These are phyloP conservation scores for Pimpla rufipes DNA, from an alignment of 2,888 invertebrate genomes.

Conservation along the genomic window DNA sequence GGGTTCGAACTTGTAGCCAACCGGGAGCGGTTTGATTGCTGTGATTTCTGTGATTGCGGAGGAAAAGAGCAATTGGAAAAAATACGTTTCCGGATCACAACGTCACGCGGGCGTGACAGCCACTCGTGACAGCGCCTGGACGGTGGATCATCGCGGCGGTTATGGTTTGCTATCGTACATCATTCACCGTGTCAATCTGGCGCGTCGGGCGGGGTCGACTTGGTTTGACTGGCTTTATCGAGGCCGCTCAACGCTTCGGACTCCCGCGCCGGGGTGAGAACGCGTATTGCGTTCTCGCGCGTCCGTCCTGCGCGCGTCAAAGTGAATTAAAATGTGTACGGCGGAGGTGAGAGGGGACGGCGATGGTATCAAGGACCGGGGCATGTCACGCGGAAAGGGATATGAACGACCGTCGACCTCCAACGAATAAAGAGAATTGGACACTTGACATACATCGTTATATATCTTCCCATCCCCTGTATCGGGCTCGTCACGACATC, in stretches of 20 bases:
- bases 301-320: conserved; percentile 24
- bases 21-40: no score
- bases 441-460: conserved; percentile 4
- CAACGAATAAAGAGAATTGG: conserved; percentile 25
- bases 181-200: conserved; percentile 20
- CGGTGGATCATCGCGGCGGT: conserved; percentile 6
- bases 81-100: no score
- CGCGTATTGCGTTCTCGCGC: conserved; percentile 4
- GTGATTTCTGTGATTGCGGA: no score
- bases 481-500: background rate
- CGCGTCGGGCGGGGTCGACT: conserved; percentile 17
- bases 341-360: background rate
- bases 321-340: conserved; percentile 27
- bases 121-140: no score
- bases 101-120: no score
- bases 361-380: conserved; percentile 14
- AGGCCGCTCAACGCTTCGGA: conserved; percentile 22
- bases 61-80: no score
- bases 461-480: background rate
- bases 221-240: conserved; percentile 29
- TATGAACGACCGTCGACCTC: conserved; percentile 8
- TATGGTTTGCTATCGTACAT: background rate
- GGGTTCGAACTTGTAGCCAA: no score
- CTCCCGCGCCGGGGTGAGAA: conserved; percentile 1
- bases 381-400: background rate